Conservation (phyloP, 2,797 vertebrate genomes). For the Silurus lanzhouensis region DNA sequence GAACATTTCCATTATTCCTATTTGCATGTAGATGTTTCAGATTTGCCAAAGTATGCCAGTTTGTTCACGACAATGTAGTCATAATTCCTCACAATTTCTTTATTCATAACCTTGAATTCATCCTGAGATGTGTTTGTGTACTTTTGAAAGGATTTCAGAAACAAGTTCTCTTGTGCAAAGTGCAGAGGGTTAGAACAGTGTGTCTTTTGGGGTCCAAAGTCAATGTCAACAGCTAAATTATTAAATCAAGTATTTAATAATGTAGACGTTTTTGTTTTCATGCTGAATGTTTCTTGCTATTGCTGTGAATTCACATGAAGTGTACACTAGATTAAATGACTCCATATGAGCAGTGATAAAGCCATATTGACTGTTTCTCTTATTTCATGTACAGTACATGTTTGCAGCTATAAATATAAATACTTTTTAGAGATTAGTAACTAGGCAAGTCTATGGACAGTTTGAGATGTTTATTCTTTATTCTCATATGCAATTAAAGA, state of each 20-base stretch:
- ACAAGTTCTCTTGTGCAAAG: background rate
- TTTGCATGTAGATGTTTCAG: background rate
- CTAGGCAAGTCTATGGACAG: background rate
- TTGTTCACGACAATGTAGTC: background rate
- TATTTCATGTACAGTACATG: background rate
- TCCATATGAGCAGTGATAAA: constrained; percentile 37
- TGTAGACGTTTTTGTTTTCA: background rate
- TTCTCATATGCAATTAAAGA: background rate
- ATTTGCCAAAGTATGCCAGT: background rate
- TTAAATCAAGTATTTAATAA: background rate
- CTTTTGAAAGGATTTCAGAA: background rate
- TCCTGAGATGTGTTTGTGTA: background rate
- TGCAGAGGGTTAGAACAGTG: background rate
- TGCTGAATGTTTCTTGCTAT: background rate
- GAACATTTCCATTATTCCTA: background rate
- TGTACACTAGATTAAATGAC: background rate
- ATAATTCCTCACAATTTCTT: background rate
- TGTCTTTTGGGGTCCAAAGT: background rate
- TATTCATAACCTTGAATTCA: background rate
- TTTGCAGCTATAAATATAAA: background rate
- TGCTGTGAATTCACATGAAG: background rate
- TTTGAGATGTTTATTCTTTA: background rate
- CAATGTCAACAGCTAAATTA: background rate
- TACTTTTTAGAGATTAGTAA: background rate
- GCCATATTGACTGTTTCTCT: background rate